Evolutionary conservation across 2,113 vertebrate genomes (phyloP).

Genomic region (Crotophaga sulcirostris): DNA sequence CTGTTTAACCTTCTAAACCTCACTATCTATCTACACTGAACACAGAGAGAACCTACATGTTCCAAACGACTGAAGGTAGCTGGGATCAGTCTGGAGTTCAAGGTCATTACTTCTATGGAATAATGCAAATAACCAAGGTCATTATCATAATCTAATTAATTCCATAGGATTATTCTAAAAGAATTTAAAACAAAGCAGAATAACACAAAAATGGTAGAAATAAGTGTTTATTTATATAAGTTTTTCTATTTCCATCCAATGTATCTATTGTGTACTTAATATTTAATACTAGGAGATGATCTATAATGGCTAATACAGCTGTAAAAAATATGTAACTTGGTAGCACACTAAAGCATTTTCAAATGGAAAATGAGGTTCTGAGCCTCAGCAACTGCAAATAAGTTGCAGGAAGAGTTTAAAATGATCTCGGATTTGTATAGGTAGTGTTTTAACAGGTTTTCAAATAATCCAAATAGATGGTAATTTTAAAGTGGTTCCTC

Average conservation of each 20-base stretch:
- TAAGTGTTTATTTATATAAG: background rate
- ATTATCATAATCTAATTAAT: background rate
- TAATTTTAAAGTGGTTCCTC: background rate
- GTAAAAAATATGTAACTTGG: background rate
- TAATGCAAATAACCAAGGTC: background rate
- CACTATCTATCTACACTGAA: background rate
- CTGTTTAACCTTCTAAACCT: background rate
- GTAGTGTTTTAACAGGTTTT: background rate
- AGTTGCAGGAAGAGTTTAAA: background rate
- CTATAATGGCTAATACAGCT: background rate
- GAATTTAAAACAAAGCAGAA: background rate
- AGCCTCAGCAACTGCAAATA: background rate
- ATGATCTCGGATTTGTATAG: background rate
- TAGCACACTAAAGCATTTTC: background rate
- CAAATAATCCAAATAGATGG: background rate
- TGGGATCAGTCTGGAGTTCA: background rate
- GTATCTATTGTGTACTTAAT: background rate
- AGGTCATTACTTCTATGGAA: background rate
- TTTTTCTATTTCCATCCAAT: background rate
- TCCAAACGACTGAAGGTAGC: background rate
- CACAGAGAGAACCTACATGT: background rate
- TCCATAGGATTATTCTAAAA: background rate
- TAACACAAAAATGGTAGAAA: background rate
- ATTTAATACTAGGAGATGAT: background rate
- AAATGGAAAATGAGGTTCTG: background rate